Conservation (phyloP, 2,888 invertebrate species). For the Drosophila fungiperda region DNA sequence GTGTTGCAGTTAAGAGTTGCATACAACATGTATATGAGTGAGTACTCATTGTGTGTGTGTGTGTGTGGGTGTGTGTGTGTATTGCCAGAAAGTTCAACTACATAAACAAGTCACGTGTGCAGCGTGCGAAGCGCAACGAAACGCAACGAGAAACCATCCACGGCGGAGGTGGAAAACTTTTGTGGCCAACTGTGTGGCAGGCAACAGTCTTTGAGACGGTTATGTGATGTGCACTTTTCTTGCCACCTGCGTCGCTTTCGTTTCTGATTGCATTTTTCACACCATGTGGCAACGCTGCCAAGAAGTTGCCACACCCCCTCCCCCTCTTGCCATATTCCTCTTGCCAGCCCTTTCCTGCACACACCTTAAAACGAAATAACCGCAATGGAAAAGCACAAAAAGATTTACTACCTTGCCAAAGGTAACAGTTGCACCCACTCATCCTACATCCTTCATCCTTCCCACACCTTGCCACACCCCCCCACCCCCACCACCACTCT, state of each 20-base stretch:
- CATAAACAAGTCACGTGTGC: constrained; percentile 83
- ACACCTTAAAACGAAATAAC: constrained; percentile 54
- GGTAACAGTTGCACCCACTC: constrained; percentile 21
- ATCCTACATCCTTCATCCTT: too few species aligned
- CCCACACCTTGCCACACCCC: constrained; percentile 1
- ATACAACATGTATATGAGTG: constrained; percentile 28
- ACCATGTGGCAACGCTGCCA: constrained; percentile 78
- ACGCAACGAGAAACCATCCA: constrained; percentile 42
- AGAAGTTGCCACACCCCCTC: constrained; percentile 29
- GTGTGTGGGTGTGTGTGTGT: constrained; percentile 4
- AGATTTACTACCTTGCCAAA: constrained; percentile 72
- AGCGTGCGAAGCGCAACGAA: constrained; percentile 75
- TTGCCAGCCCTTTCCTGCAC: not conserved
- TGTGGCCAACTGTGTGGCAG: constrained; percentile 39
- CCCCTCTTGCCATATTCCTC: too few species aligned
- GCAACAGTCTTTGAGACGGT: constrained; percentile 38
- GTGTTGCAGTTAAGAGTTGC: constrained; percentile 11
- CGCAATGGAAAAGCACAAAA: constrained; percentile 71
- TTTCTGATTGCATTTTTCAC: constrained; percentile 72
- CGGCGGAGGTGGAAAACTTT: constrained; percentile 46
- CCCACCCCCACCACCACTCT: constrained; percentile 1
- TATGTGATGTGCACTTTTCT: constrained; percentile 70
- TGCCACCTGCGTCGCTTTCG: constrained; percentile 39
- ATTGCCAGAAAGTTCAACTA: constrained; percentile 68
- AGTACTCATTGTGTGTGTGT: constrained; percentile 2